Conservation (phyloP, 2,113 vertebrate species). For the Scomber scombrus region DNA sequence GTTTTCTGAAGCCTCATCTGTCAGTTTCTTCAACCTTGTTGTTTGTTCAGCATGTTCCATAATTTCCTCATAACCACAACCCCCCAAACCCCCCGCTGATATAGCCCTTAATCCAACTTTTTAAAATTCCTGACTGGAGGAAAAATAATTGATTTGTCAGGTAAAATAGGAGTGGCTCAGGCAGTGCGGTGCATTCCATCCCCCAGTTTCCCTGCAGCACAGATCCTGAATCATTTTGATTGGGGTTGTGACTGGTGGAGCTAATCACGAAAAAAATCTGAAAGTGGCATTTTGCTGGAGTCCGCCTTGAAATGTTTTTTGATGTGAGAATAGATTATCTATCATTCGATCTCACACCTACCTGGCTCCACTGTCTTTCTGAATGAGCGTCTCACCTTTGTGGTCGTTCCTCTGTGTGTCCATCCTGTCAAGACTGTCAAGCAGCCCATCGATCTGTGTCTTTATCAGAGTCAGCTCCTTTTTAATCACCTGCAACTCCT, state of each 20-base stretch:
- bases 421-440: conserved; percentile 91
- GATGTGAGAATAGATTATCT: conserved; percentile 61
- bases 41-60: conserved; percentile 60
- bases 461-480: conserved; percentile 92
- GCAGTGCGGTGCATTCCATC: conserved; percentile 24
- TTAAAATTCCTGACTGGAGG: conserved; percentile 36
- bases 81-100: background rate
- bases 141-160: conserved; percentile 67
- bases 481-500: conserved; percentile 90
- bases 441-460: conserved; percentile 90
- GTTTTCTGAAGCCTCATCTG: conserved; percentile 40
- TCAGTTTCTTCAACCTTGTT: conserved; percentile 33
- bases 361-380: conserved; percentile 57
- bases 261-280: conserved; percentile 66
- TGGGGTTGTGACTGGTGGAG: conserved; percentile 46
- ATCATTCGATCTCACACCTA: conserved; percentile 51
- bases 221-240: conserved; percentile 56
- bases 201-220: conserved; percentile 28
- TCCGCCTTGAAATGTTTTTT: conserved; percentile 61
- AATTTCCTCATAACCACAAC: conserved; percentile 40
- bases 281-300: conserved; percentile 40
- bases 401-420: conserved; percentile 83
- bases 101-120: conserved; percentile 38
- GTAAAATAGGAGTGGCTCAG: conserved; percentile 36
- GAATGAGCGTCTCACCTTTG: conserved; percentile 79